These are phyloP conservation scores for Apis florea DNA, from an alignment of 1,140 invertebrate genomes.

Conservation along the genomic window DNA sequence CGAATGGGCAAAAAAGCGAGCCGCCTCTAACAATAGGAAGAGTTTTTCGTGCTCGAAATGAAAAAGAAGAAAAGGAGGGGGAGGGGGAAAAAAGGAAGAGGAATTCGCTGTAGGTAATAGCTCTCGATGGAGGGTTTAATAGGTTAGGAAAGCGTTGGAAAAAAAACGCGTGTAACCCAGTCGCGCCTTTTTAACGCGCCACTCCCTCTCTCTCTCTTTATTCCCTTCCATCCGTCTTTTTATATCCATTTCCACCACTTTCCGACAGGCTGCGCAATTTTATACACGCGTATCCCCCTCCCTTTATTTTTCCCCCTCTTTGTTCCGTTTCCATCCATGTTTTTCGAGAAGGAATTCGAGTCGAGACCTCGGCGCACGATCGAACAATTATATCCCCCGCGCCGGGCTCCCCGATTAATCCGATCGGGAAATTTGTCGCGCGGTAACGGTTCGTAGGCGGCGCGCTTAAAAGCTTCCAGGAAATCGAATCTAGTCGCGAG, in stretches of 20 bases:
- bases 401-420: constrained; percentile 9
- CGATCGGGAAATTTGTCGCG: constrained; percentile 38
- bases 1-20: not conserved
- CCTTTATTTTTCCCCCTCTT: not conserved
- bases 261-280: not conserved
- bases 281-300: not conserved
- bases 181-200: not conserved
- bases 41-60: not conserved
- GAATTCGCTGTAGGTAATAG: not conserved
- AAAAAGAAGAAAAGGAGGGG: not conserved
- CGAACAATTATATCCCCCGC: constrained; percentile 19
- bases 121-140: not conserved
- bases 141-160: not conserved
- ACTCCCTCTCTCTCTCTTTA: not conserved
- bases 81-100: not conserved
- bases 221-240: not conserved
- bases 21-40: not conserved
- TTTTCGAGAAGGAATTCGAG: not conserved
- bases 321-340: no score
- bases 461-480: constrained; percentile 19
- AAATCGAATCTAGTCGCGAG: constrained; percentile 22
- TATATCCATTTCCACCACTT: not conserved
- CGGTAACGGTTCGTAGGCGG: not conserved
- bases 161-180: constrained; percentile 17
- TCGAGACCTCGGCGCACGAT: not conserved